Evolutionary conservation across 1,140 invertebrate species (phyloP), one percentile per base, ranked within the genome.

Genomic region (Scylla paramamosain): DNA sequence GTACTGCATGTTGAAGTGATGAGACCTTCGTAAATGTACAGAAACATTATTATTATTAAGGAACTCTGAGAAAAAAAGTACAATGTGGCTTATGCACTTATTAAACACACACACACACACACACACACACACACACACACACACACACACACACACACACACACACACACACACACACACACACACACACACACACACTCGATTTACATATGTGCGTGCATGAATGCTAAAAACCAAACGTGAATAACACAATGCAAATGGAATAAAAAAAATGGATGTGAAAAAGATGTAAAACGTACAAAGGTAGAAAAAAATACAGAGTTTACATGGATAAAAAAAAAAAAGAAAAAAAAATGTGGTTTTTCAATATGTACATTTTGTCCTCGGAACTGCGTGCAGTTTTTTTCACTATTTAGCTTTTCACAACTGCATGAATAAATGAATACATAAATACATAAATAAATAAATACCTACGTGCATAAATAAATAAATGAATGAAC

Each of bases 401-500:
- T 39, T 8, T 59, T 59, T 12, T 77, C 25, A n/a, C 12, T 77
- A n/a, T 77, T 77, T 77, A 77, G 20, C 6, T 77, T 77, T 59
- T 12, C n/a, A 59, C 12, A 2, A 59, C 0, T 91, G 28, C n/a
- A n/a, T 91, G 28, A 46, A 52, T 91, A 45, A 46, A 52, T 91
- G 45, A 67, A 67, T 32, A 91, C 14, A 67, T 77, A 91, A 59
- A 67, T 32, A 91, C n/a, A 77, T 32, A 32, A 46, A 91, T 91
- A 25, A 46, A 46, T 91, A 48, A 16, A 45, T 45, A 89, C 16
- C n/a, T 12, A 28, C 28, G n/a, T 59, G n/a, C 28, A 48, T 91
- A 48, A 16, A 91, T 48, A 91, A n/a, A 91, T 48, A 91, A 46
- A 91, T 91, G 28, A n/a, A 89, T 89, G 45, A 67, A 67, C 59